phyloP scores from a whole-genome alignment of 2,888 invertebrate genomes.

The Romanomermis culicivorax region DNA sequence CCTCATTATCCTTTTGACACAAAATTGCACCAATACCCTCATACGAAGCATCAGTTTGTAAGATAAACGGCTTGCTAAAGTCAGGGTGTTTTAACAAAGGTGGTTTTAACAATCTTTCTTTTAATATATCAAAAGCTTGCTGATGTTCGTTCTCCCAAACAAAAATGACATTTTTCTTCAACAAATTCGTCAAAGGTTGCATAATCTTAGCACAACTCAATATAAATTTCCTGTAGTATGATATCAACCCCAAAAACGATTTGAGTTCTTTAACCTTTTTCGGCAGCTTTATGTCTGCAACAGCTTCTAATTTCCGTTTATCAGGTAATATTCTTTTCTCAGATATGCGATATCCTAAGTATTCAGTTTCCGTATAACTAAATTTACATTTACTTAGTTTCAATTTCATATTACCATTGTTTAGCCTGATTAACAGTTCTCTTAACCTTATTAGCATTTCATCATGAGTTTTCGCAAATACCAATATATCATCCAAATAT shows the following conservation, averaged over 20 bases:
- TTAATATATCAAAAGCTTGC: slow-evolving; percentile 9
- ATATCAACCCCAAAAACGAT: slow-evolving; percentile 20
- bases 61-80: slow-evolving; percentile 15
- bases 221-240: slow-evolving; percentile 23
- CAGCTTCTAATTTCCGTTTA: slow-evolving; percentile 17
- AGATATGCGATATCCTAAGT: slow-evolving; percentile 26
- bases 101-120: slow-evolving; percentile 5
- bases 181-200: slow-evolving; percentile 3
- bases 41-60: slow-evolving; percentile 20
- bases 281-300: slow-evolving; percentile 18
- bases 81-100: slow-evolving; percentile 18
- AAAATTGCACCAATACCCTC: slow-evolving; percentile 20
- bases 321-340: slow-evolving; percentile 16
- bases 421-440: slow-evolving; percentile 12
- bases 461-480: slow-evolving; percentile 14
- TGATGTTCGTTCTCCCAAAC: slow-evolving; percentile 12
- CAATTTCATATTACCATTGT: slow-evolving; percentile 14
- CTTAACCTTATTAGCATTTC: slow-evolving; percentile 13
- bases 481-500: slow-evolving; percentile 18
- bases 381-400: slow-evolving; percentile 19
- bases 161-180: slow-evolving; percentile 8
- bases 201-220: slow-evolving; percentile 7
- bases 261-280: slow-evolving; percentile 10
- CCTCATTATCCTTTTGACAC: slow-evolving; percentile 12
- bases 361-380: slow-evolving; percentile 14